Base-by-base conservation (phyloP, 2,113 vertebrate species). In the Myotis davidii region DNA sequence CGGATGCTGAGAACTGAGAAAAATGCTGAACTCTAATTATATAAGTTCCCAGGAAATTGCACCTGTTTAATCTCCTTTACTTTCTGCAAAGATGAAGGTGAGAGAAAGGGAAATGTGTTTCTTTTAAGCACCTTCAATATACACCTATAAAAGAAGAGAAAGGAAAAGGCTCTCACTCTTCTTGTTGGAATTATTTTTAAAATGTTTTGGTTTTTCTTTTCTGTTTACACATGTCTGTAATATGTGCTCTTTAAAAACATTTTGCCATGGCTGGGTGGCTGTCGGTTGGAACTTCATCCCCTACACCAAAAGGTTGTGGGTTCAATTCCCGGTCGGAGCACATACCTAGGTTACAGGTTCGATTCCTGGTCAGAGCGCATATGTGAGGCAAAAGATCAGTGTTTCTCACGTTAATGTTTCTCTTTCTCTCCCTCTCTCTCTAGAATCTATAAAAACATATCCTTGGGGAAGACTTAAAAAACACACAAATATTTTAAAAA, bases 241-340 rank as follows among this genome's bases (percentile, higher is more conserved):
- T 56, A 84, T 23, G 5, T 95, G 56, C 67, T 94, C 27, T 72
- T 89, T 61, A 90, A 94, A 90, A 96, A 90, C 64, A 54, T 87
- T 73, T 50, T 16, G 29, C 64, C 14, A 6, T 67, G 64, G 64
- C 14, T 32, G 29, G 64, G 64, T 67, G 64, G 14, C 32, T 67
- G 64, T 67, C 6, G 14, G 2, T 67, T n/a, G 64, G 32, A 67
- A 32, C 32, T 17, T 67, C 16, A n/a, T 67, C 32, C 64, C 14
- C 14, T 67, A 67, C 14, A 67, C 64, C 14, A 17, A 67, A n/a
- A 67, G 64, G 64, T 32, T 32, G 29, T 67, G 64, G 14, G 64
- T n/a, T n/a, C 32, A 32, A 67, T 67, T 67, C 29, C 64, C 7
- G 14, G 16, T 67, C 13, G 17, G 64, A n/a, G 64, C 64, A 67